Conservation (phyloP, 2,888 invertebrate genomes). For the Cloeon dipterum region DNA sequence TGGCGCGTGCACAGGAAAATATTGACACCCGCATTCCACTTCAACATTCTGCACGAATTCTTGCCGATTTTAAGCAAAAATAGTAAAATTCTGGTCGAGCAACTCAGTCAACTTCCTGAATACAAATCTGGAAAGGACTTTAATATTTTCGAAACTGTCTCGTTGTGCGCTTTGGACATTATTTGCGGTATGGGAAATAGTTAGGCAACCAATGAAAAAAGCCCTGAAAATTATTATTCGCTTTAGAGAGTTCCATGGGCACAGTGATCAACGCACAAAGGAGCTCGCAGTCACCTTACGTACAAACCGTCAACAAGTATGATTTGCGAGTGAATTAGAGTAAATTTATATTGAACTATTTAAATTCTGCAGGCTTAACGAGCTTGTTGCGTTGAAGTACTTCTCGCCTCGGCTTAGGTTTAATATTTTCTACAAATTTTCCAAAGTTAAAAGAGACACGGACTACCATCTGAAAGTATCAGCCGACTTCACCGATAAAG, state of each 20-base stretch:
- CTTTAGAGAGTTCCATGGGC: not conserved
- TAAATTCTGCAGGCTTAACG: too few species aligned
- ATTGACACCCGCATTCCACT: slow-evolving; percentile 24
- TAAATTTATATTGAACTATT: too few species aligned
- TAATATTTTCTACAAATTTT: too few species aligned
- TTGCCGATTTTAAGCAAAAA: slow-evolving; percentile 17
- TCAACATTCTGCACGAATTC: slow-evolving; percentile 20
- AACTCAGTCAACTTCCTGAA: slow-evolving; percentile 12
- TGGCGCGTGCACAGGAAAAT: slow-evolving; percentile 22
- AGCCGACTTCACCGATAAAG: not conserved
- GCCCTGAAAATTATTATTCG: too few species aligned
- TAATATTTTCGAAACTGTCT: not conserved
- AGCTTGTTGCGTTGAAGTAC: too few species aligned
- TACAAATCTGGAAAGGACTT: slow-evolving; percentile 7
- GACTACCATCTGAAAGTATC: not conserved
- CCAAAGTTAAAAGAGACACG: not conserved
- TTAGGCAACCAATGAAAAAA: too few species aligned
- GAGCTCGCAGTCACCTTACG: not conserved
- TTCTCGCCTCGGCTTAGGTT: too few species aligned
- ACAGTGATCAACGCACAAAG: not conserved
- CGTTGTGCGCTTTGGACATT: slow-evolving; percentile 7
- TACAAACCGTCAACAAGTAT: not conserved
- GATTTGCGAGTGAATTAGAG: too few species aligned
- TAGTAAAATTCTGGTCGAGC: slow-evolving; percentile 15
- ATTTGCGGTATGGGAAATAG: slow-evolving; percentile 8